Percentiles rank a stretch among this genome's conserved stretches.
phyloP scores from a whole-genome alignment of 2,113 vertebrate genomes.

The Sander vitreus region DNA sequence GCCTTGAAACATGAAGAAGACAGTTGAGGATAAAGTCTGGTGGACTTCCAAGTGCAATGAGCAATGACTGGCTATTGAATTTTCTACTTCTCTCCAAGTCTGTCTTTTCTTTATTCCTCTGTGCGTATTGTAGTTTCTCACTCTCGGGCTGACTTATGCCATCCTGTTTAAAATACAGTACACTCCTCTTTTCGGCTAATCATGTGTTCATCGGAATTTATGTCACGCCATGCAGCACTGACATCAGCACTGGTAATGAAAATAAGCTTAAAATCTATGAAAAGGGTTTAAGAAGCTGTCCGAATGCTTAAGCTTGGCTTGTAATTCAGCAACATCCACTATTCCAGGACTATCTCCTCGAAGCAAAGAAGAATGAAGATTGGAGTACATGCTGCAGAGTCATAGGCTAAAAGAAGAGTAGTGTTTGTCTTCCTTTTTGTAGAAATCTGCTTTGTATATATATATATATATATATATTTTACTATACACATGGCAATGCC shows the following conservation, averaged over 20 bases:
- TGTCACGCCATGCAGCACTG: constrained; percentile 39
- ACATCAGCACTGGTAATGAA: constrained; percentile 48
- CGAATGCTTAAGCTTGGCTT: constrained; percentile 39
- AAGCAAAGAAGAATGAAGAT: constrained; percentile 39
- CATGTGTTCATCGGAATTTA: constrained; percentile 62
- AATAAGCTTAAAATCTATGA: constrained; percentile 28
- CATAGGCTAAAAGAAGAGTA: constrained; percentile 37
- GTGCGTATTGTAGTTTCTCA: background rate
- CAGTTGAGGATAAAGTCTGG: constrained; percentile 31
- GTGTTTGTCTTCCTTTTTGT: background rate
- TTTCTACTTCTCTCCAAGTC: background rate
- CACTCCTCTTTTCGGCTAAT: constrained; percentile 44
- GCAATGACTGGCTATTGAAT: constrained; percentile 42
- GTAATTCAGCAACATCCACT: constrained; percentile 40
- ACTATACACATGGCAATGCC: background rate
- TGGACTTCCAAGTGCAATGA: constrained; percentile 46
- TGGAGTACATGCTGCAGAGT: constrained; percentile 41
- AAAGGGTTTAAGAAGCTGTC: constrained; percentile 42
- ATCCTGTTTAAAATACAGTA: constrained; percentile 37
- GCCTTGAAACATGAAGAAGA: constrained; percentile 48
- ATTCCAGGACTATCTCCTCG: constrained; percentile 42
- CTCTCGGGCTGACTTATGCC: constrained; percentile 31
- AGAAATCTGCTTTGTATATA: too few relatives aligned
- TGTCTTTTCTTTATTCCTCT: constrained; percentile 9
- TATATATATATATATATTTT: too few relatives aligned